Conservation (phyloP, 1,140 invertebrate species). For the Drosophila guanche region DNA sequence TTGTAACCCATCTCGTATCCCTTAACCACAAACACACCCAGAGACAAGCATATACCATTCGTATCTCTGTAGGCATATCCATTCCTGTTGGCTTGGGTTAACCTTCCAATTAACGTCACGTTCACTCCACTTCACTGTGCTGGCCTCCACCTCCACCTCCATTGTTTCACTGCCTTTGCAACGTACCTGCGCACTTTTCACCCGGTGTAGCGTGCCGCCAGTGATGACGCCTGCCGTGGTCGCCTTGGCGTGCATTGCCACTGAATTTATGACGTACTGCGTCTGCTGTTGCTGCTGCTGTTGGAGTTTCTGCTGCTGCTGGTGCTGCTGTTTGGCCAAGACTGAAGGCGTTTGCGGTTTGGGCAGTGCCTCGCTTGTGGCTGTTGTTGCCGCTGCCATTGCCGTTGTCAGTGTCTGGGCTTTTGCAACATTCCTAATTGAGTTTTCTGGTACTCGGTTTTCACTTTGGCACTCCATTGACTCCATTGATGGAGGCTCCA, state of each 20-base stretch:
- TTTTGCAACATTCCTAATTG: constrained; percentile 72
- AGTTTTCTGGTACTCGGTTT: constrained; percentile 76
- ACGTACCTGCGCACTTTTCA: constrained; percentile 71
- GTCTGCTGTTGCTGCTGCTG: constrained; percentile 33
- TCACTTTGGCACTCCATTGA: constrained; percentile 74
- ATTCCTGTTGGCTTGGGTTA: constrained; percentile 26
- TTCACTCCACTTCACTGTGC: constrained; percentile 24
- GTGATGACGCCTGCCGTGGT: constrained; percentile 66
- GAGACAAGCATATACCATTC: background rate
- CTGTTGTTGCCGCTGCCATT: background rate
- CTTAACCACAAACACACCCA: background rate
- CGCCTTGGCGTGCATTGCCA: constrained; percentile 71
- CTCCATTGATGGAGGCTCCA: too few species aligned
- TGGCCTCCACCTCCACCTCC: too few species aligned
- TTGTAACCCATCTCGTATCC: background rate
- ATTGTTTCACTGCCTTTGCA: too few species aligned
- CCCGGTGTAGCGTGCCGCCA: constrained; percentile 68
- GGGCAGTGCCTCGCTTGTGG: constrained; percentile 13
- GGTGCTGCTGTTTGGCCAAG: constrained; percentile 38
- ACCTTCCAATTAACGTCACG: constrained; percentile 60
- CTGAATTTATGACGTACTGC: constrained; percentile 79
- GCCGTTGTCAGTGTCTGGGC: constrained; percentile 24
- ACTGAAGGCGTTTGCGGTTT: constrained; percentile 36
- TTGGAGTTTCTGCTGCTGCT: constrained; percentile 5
- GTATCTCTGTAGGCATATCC: constrained; percentile 12